Evolutionary conservation across 2,113 vertebrate species (phyloP).

Genomic region (Phodopus roborovskii): DNA sequence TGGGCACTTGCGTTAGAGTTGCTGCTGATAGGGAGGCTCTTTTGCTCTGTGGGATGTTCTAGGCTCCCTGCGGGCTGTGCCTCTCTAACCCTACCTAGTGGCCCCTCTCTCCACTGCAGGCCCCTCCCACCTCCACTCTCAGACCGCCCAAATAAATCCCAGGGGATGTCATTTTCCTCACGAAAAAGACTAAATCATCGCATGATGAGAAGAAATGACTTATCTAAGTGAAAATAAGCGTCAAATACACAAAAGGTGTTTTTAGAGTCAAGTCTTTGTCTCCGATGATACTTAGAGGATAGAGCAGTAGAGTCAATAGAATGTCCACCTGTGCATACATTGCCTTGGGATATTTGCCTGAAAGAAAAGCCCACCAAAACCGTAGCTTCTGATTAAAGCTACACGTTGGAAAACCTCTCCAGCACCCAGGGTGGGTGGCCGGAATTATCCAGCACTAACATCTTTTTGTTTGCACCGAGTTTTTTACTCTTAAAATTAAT

Average conservation of each 20-base stretch:
- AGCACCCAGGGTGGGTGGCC: not conserved
- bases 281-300: not conserved
- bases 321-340: fast-evolving
- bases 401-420: not conserved
- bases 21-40: fast-evolving
- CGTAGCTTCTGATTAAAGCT: not conserved
- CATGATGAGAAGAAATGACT: not conserved
- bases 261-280: not conserved
- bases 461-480: slow-evolving; percentile 12
- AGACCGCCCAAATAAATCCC: fast-evolving
- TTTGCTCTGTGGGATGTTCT: too few relatives aligned
- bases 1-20: not conserved
- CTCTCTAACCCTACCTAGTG: not conserved
- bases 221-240: not conserved
- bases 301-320: not conserved
- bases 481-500: slow-evolving; percentile 59
- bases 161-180: not conserved
- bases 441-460: not conserved
- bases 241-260: not conserved
- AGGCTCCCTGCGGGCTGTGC: not conserved
- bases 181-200: not conserved
- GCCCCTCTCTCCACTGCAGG: too few relatives aligned
- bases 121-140: fast-evolving
- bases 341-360: not conserved
- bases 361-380: not conserved